Percentiles rank a stretch among this genome's conserved stretches.
phyloP scores from a whole-genome alignment of 1,140 invertebrate species.

The Diabrotica virgifera region DNA sequence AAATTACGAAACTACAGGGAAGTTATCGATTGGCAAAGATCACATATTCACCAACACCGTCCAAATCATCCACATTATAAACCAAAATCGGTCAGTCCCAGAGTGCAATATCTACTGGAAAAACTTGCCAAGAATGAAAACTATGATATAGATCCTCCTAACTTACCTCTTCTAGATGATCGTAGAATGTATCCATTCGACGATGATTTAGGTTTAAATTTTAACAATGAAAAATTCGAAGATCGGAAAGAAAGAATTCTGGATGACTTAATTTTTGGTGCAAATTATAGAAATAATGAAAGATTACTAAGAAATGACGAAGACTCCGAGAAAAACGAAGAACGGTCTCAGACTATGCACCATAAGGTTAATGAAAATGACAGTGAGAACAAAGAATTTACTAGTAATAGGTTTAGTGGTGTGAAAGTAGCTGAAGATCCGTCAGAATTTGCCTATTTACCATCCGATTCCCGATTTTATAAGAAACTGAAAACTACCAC shows the following conservation, averaged over 20 bases:
- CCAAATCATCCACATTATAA: background rate
- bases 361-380: slow-evolving; percentile 20
- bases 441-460: slow-evolving; percentile 37
- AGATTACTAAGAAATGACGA: background rate
- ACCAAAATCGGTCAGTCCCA: background rate
- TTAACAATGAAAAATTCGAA: slow-evolving; percentile 23
- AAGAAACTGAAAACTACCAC: slow-evolving; percentile 12
- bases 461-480: slow-evolving; percentile 41
- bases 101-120: background rate
- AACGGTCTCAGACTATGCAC: slow-evolving; percentile 8
- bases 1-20: background rate
- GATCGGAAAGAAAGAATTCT: background rate
- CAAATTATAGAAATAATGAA: background rate
- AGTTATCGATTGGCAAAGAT: slow-evolving; percentile 8
- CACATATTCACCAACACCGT: background rate
- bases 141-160: slow-evolving; percentile 1
- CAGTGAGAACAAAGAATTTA: slow-evolving; percentile 18
- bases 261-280: background rate
- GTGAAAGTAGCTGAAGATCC: slow-evolving; percentile 32
- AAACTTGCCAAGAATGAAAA: background rate
- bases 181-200: slow-evolving; percentile 33
- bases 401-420: slow-evolving; percentile 19
- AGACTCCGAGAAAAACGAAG: background rate
- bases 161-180: slow-evolving; percentile 26
- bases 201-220: slow-evolving; percentile 32